These are phyloP conservation scores for Drosophila suzukii DNA, from an alignment of 1,140 invertebrate genomes.

Conservation along the genomic window DNA sequence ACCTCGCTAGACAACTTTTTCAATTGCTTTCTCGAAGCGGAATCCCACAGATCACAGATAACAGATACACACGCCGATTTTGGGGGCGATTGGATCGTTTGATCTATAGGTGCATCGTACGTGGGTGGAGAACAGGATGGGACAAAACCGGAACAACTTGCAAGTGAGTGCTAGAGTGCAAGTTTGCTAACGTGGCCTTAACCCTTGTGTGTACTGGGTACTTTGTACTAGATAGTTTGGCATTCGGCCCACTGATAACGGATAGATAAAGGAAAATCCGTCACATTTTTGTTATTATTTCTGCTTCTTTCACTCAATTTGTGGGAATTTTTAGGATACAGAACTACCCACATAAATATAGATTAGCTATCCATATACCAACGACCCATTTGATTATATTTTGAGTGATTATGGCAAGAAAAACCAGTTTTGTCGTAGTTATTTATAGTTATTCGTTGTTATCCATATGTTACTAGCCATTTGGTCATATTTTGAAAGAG, in stretches of 20 bases:
- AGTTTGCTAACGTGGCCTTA: constrained; percentile 28
- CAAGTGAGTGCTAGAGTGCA: constrained; percentile 38
- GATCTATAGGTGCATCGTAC: background rate
- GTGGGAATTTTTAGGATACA: too few relatives aligned
- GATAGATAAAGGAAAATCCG: background rate
- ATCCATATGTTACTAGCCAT: too few relatives aligned
- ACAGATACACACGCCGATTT: constrained; percentile 23
- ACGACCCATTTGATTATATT: too few relatives aligned
- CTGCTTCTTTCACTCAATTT: too few relatives aligned
- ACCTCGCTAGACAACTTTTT: constrained; percentile 41
- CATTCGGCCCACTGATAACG: background rate
- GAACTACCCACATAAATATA: too few relatives aligned
- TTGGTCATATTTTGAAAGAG: too few relatives aligned
- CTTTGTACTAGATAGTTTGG: background rate
- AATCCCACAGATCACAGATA: constrained; percentile 10
- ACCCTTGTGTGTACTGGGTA: constrained; percentile 4
- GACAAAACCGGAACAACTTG: constrained; percentile 33
- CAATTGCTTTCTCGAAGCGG: constrained; percentile 36
- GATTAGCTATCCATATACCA: too few relatives aligned
- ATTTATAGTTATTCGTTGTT: too few relatives aligned
- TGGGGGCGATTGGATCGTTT: background rate
- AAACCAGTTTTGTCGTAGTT: too few relatives aligned
- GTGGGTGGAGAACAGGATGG: constrained; percentile 17
- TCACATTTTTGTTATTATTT: too few relatives aligned
- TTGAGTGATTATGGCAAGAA: too few relatives aligned